Evolutionary conservation across 2,113 vertebrate species (phyloP), one percentile per base, ranked within the genome.

Genomic region (Felis chaus): DNA sequence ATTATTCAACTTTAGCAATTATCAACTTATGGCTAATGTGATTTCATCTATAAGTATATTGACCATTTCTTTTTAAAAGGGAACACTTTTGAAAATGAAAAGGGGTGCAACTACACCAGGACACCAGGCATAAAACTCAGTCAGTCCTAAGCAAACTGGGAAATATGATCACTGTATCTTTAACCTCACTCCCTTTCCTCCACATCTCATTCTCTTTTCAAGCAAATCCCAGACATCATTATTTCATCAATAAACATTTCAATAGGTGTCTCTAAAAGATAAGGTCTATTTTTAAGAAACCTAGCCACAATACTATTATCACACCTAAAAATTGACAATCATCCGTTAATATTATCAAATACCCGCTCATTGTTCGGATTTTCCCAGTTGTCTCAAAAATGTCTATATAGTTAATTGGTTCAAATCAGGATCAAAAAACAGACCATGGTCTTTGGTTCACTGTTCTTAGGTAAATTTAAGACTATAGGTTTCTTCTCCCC

Each of bases 381-480:
- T 94, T 27, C 50, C 57, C n/a, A 79, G 0, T 87, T 65, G 15
- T 73, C 80, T 90, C 39, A 93, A 95, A 96, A 90, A 76, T 90
- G 23, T 79, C 53, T 97, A 82, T 87, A 25, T 61, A 90, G 7
- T 82, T 91, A 55, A 81, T 81, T 90, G 95, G 16, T 86, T 82
- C 79, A 89, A 61, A 86, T 92, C 6, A 95, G 53, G 48, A 76
- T 87, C n/a, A 5, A 39, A 81, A 57, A 88, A 48, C 13, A 91
- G 23, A 57, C 18, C 55, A 63, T 36, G 78, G 11, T 61, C 55
- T 68, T 57, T 96, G 36, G 50, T 74, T 86, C 80, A 82, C 39
- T 63, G 57, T 94, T 96, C 45, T 92, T 95, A 89, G 79, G 79
- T 96, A 94, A 93, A 93, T 88, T 82, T 78, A 93, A 82, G 21